Evolutionary conservation across 2,797 vertebrate genomes (phyloP).

Genomic region (Xerus rutilus): DNA sequence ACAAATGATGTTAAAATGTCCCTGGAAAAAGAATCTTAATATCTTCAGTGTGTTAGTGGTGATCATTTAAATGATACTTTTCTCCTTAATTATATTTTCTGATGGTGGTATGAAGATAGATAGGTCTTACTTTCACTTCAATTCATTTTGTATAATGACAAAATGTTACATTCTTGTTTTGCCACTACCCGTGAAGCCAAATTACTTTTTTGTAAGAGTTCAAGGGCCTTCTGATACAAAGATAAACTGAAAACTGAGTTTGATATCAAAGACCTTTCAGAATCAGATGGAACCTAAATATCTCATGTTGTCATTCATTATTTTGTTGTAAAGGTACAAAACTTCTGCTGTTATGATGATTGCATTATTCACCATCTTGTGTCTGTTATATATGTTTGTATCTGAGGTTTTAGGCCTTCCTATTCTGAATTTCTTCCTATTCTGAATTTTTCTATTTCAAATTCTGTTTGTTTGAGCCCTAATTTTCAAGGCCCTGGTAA

Average conservation of each 20-base stretch:
- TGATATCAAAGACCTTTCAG: background rate
- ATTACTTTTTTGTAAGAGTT: slow-evolving; percentile 58
- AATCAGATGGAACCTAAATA: background rate
- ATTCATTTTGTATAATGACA: slow-evolving; percentile 75
- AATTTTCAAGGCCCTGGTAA: background rate
- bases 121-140: slow-evolving; percentile 52
- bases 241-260: slow-evolving; percentile 23
- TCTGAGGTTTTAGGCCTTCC: background rate
- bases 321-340: background rate
- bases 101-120: slow-evolving; percentile 56
- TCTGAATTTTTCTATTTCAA: background rate
- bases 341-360: background rate
- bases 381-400: background rate
- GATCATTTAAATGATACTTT: slow-evolving; percentile 75
- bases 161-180: slow-evolving; percentile 59
- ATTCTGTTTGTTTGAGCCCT: background rate
- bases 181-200: slow-evolving; percentile 38
- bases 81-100: slow-evolving; percentile 76
- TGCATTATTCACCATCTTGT: background rate
- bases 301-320: background rate
- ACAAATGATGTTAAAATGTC: slow-evolving; percentile 74
- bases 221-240: slow-evolving; percentile 10
- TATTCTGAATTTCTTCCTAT: background rate
- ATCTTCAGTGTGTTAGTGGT: slow-evolving; percentile 65
- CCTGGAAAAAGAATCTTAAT: slow-evolving; percentile 63